Evolutionary conservation across 2,888 invertebrate genomes (phyloP), one percentile per base, ranked within the genome.

Genomic region (Oscheius sp.): DNA sequence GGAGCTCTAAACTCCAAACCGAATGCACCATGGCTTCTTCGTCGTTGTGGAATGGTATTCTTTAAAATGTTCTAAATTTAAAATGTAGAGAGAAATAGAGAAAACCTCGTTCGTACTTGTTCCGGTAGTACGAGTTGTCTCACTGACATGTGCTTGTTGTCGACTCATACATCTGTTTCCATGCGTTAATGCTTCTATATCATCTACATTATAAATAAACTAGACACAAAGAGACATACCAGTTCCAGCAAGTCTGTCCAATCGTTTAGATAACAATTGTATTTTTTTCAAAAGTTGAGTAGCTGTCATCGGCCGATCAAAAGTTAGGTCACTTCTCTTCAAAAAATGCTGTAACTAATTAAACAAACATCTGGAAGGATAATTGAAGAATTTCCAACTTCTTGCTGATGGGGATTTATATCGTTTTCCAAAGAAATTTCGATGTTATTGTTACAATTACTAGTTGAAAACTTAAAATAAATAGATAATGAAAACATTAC

Each of bases 221-320:
- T 20, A 5, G 14, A 45, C 6, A 8, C n/a, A 45, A 17, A 45
- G 20, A 5, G 8, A 24, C 9, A 2, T 28, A 54, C 54, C 54
- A 33, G 14, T 12, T 2, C 12, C 51, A 9, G 32, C 49, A n/a
- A 45, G 24, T 2, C 36, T 41, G n/a, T 68, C 71, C 17, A 71
- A 33, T 14, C 59, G 17, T 41, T 64, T 67, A 59, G 71, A 26
- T 6, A 71, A 56, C 22, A 49, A 57, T n/a, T 68, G 65, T 24
- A 71, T 65, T 50, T 71, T 71, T 26, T 59, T 6, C 22, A 71
- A 54, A 9, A 71, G 54, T 44, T 71, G 71, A 2, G 71, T 65
- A 24, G 65, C 68, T 4, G 68, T 68, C 68, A 71, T 68, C 30
- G 71, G 62, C n/a, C 36, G 20, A 36, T 71, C 71, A 41, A 71